phyloP scores from a whole-genome alignment of 2,888 invertebrate genomes.

The Deladenus siricidicola region DNA sequence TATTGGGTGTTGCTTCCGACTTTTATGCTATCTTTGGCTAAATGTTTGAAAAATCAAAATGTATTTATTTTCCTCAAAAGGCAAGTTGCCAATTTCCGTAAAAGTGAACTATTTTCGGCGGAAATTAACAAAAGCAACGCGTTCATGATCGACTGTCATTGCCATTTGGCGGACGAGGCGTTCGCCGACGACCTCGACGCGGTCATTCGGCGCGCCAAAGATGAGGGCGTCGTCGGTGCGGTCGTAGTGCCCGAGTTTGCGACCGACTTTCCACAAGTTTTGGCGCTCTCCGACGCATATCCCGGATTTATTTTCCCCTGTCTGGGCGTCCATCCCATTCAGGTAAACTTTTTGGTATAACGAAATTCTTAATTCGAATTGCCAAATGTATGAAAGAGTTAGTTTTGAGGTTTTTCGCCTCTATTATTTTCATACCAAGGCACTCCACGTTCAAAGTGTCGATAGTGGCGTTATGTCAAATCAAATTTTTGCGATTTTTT shows the following conservation, averaged over 20 bases:
- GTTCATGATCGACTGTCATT: constrained; percentile 52
- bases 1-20: no score
- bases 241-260: constrained; percentile 46
- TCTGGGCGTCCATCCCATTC: constrained; percentile 54
- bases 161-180: constrained; percentile 44
- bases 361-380: background rate
- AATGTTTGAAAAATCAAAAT: no score
- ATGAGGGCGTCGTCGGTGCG: constrained; percentile 34
- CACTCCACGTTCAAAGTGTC: no score
- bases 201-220: constrained; percentile 33
- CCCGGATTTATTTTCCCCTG: constrained; percentile 42
- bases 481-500: no score
- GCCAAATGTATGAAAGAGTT: background rate
- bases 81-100: no score
- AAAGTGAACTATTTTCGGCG: no score
- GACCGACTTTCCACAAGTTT: constrained; percentile 38
- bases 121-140: no score
- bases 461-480: no score
- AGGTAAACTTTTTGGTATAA: constrained; percentile 29
- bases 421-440: no score
- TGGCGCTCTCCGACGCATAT: constrained; percentile 36
- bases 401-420: no score
- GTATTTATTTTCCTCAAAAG: no score
- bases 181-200: constrained; percentile 41
- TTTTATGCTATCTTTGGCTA: no score